Percentiles rank a stretch among this genome's conserved stretches.
These are phyloP conservation scores for Diorhabda carinulata DNA, from an alignment of 1,140 invertebrate genomes.

Conservation along the genomic window DNA sequence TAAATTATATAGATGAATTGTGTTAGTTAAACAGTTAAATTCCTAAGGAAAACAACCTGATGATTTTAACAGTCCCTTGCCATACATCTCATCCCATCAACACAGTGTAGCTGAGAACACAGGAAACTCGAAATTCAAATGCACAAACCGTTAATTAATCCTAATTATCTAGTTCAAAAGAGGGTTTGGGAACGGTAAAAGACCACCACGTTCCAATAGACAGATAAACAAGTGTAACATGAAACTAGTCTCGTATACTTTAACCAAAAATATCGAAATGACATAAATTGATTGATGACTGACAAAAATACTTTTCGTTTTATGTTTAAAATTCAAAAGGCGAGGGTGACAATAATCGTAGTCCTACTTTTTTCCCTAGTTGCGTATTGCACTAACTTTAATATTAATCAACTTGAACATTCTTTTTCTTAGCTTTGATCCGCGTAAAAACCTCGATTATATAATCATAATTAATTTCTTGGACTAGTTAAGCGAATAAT, in stretches of 20 bases:
- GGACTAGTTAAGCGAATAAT: no score
- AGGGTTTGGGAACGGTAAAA: not conserved
- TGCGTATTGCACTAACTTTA: no score
- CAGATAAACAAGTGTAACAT: not conserved
- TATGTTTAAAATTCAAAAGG: not conserved
- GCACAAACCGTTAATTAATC: conserved; percentile 2
- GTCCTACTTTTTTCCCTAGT: no score
- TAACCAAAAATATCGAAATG: not conserved
- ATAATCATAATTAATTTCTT: no score
- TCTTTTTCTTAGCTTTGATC: no score
- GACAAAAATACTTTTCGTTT: conserved; percentile 1
- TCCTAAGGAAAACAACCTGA: no score
- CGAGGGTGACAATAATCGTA: no score
- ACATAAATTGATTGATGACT: not conserved
- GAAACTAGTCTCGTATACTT: not conserved
- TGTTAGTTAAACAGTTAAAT: no score
- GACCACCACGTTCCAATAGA: not conserved
- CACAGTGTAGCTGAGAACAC: not conserved
- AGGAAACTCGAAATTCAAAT: not conserved
- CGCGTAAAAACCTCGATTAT: no score
- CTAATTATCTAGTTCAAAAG: conserved; percentile 1
- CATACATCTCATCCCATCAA: not conserved
- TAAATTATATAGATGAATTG: no score
- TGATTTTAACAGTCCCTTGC: not conserved
- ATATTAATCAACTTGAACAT: no score